phyloP scores from a whole-genome alignment of 1,140 invertebrate genomes.

The Lutraria rhynchaena region DNA sequence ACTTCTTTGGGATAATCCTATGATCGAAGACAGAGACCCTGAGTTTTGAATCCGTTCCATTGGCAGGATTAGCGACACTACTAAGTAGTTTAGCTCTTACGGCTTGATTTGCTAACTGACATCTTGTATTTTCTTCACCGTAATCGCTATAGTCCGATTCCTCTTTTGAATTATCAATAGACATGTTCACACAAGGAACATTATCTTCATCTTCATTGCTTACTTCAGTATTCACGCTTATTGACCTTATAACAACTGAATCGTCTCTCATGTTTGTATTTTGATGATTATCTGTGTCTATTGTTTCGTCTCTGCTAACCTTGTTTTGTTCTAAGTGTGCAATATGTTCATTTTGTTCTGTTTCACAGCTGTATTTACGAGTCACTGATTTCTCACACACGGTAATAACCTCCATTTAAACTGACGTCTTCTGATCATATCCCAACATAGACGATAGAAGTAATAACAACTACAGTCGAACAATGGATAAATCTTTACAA shows the following conservation, averaged over 20 bases:
- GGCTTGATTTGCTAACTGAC: constrained; percentile 57
- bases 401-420: constrained; percentile 15
- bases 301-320: neutral
- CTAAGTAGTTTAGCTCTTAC: constrained; percentile 50
- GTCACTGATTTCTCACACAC: constrained; percentile 8
- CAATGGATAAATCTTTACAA: constrained; percentile 15
- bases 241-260: constrained; percentile 9
- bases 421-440: neutral
- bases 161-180: constrained; percentile 50
- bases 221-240: constrained; percentile 27
- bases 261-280: constrained; percentile 40
- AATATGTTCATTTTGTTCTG: neutral
- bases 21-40: constrained; percentile 59
- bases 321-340: constrained; percentile 1
- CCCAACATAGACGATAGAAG: neutral
- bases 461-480: neutral
- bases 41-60: constrained; percentile 49
- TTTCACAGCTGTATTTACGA: constrained; percentile 7
- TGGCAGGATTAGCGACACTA: constrained; percentile 45
- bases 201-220: constrained; percentile 26
- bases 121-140: constrained; percentile 46
- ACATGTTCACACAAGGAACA: constrained; percentile 49
- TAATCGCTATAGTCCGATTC: constrained; percentile 54
- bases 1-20: constrained; percentile 53
- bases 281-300: constrained; percentile 37